A percentile compares a stretch with the other conserved stretches of the same genome.
These are phyloP conservation scores for Chrysolina haemoptera DNA, from an alignment of 2,888 invertebrate genomes.

Conservation along the genomic window DNA sequence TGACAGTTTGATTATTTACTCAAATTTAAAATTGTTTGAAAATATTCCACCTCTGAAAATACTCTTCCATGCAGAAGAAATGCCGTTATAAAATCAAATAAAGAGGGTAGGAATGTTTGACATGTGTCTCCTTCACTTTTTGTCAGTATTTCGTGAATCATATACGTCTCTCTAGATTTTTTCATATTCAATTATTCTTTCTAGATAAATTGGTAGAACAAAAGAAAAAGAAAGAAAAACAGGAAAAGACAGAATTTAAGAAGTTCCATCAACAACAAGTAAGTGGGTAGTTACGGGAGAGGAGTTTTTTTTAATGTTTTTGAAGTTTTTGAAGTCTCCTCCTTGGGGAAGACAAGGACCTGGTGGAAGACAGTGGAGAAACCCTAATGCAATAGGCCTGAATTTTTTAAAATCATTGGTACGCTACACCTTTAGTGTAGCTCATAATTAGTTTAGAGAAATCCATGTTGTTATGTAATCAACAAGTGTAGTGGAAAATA, in stretches of 20 bases:
- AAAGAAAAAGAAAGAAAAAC: slow-evolving; percentile 71
- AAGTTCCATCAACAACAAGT: slow-evolving; percentile 75
- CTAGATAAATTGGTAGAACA: slow-evolving; percentile 75
- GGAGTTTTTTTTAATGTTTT: slow-evolving; percentile 45
- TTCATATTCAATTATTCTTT: slow-evolving; percentile 53
- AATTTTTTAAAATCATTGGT: slow-evolving; percentile 87
- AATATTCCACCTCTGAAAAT: too few relatives aligned
- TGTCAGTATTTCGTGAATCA: not conserved
- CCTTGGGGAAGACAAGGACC: slow-evolving; percentile 82
- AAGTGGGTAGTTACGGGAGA: slow-evolving; percentile 58
- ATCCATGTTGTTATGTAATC: not conserved
- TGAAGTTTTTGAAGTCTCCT: slow-evolving; percentile 65
- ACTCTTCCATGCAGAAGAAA: too few relatives aligned
- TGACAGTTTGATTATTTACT: too few relatives aligned
- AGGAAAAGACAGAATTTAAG: slow-evolving; percentile 70
- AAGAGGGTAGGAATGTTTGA: too few relatives aligned
- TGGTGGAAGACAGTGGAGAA: slow-evolving; percentile 83
- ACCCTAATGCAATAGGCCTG: slow-evolving; percentile 80
- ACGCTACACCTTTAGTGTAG: slow-evolving; percentile 65
- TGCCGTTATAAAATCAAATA: too few relatives aligned
- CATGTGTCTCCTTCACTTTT: too few relatives aligned
- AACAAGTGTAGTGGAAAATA: too few relatives aligned
- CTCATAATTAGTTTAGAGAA: slow-evolving; percentile 45
- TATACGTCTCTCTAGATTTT: not conserved
- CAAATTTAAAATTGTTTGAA: too few relatives aligned